phyloP scores from a whole-genome alignment of 2,888 invertebrate genomes.

The Scaptomyza caliginosa region DNA sequence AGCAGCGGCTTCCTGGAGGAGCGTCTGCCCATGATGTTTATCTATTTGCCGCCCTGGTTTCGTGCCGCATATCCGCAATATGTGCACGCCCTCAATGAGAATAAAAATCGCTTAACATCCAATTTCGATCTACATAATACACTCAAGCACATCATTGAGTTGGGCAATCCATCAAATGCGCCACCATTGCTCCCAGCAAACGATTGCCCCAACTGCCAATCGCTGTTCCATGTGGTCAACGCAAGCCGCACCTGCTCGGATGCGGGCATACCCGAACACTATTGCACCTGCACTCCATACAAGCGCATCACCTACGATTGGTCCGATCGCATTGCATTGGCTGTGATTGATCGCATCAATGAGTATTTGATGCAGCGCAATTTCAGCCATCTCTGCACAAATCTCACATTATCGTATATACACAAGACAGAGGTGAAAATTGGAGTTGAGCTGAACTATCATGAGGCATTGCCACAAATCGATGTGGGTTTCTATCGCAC shows the following conservation, averaged over 20 bases:
- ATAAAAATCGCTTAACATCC: slow-evolving; percentile 87
- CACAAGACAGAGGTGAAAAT: slow-evolving; percentile 53
- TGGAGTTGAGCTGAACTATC: slow-evolving; percentile 18
- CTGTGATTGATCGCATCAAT: slow-evolving; percentile 51
- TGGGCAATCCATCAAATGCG: slow-evolving; percentile 73
- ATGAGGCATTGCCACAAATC: neutral
- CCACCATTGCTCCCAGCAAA: slow-evolving; percentile 73
- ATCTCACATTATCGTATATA: slow-evolving; percentile 46
- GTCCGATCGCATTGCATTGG: slow-evolving; percentile 40
- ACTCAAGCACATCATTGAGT: slow-evolving; percentile 86
- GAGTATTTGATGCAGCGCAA: slow-evolving; percentile 50
- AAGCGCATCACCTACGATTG: slow-evolving; percentile 31
- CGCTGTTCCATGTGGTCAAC: slow-evolving; percentile 86
- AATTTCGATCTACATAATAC: slow-evolving; percentile 90
- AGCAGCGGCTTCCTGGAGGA: slow-evolving; percentile 90
- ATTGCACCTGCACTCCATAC: slow-evolving; percentile 87
- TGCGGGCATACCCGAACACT: slow-evolving; percentile 87
- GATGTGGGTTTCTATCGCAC: slow-evolving; percentile 75
- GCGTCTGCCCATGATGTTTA: slow-evolving; percentile 88
- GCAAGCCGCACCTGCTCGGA: slow-evolving; percentile 87
- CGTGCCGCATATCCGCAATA: slow-evolving; percentile 85
- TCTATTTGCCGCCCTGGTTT: slow-evolving; percentile 88
- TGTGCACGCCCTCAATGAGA: slow-evolving; percentile 85
- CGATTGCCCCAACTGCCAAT: slow-evolving; percentile 87
- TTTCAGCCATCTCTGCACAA: slow-evolving; percentile 46